A percentile compares a stretch with the other conserved stretches of the same genome.
Conservation (phyloP, 1,140 invertebrate species). For the Dreissena rostriformis region DNA sequence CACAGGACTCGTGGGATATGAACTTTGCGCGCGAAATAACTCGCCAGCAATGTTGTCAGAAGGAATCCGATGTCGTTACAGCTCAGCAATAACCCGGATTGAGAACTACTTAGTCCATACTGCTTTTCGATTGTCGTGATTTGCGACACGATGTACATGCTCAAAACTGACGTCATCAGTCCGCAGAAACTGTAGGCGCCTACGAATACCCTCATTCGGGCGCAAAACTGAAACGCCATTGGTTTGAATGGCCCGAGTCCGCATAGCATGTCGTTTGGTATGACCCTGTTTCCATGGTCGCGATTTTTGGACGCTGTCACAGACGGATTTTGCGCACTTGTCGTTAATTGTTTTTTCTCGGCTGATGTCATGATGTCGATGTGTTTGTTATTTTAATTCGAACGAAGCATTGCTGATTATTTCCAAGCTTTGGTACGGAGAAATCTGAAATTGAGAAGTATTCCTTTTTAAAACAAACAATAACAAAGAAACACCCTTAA, state of each 20-base stretch:
- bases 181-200: slow-evolving; percentile 41
- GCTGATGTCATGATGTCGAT: too few species aligned
- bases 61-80: slow-evolving; percentile 64
- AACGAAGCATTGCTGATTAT: too few species aligned
- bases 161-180: slow-evolving; percentile 50
- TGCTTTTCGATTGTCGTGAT: slow-evolving; percentile 65
- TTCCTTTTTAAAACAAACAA: too few species aligned
- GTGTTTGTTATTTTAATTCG: too few species aligned
- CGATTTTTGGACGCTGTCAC: too few species aligned
- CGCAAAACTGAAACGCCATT: slow-evolving; percentile 16
- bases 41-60: slow-evolving; percentile 47
- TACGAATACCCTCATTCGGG: slow-evolving; percentile 38
- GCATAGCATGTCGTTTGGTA: slow-evolving; percentile 46
- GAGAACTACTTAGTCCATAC: slow-evolving; percentile 61
- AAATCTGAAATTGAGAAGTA: too few species aligned
- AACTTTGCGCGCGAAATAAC: slow-evolving; percentile 52
- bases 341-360: too few species aligned
- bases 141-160: slow-evolving; percentile 62
- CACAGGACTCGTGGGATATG: slow-evolving; percentile 63
- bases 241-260: slow-evolving; percentile 41
- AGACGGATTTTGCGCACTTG: too few species aligned
- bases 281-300: background rate
- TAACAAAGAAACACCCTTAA: too few species aligned
- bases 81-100: slow-evolving; percentile 59
- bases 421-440: too few species aligned